Percentiles rank a stretch among this genome's conserved stretches.
Evolutionary conservation across 2,888 invertebrate genomes (phyloP).

Genomic region (Macaria notata): DNA sequence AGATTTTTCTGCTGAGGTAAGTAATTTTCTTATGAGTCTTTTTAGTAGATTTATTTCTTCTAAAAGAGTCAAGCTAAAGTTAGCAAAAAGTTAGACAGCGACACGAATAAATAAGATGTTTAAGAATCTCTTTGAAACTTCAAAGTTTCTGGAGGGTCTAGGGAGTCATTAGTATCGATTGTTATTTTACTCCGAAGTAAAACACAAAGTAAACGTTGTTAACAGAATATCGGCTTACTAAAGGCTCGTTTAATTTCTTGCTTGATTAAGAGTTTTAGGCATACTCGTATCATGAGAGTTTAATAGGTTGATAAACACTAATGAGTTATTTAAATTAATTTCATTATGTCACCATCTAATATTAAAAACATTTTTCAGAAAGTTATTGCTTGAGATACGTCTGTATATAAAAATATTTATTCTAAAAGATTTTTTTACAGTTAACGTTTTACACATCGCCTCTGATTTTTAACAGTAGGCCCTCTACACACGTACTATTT

Average conservation of each 20-base stretch:
- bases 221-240: background rate
- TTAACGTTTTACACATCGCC: slow-evolving; percentile 18
- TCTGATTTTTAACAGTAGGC: slow-evolving; percentile 40
- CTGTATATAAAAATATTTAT: too few species aligned
- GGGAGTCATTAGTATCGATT: slow-evolving; percentile 19
- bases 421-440: slow-evolving; percentile 17
- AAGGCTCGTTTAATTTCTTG: too few species aligned
- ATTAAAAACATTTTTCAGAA: too few species aligned
- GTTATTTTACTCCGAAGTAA: slow-evolving; percentile 1
- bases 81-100: slow-evolving; percentile 21
- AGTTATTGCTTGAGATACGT: too few species aligned
- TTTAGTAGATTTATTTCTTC: slow-evolving; percentile 26
- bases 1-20: slow-evolving; percentile 18
- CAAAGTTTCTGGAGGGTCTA: slow-evolving; percentile 9
- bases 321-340: too few species aligned
- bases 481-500: slow-evolving; percentile 42
- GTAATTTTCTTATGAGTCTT: slow-evolving; percentile 28
- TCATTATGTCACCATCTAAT: too few species aligned
- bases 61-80: slow-evolving; percentile 12
- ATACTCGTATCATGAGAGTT: too few species aligned
- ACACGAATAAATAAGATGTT: slow-evolving; percentile 26
- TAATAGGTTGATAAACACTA: too few species aligned
- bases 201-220: background rate
- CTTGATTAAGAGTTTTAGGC: too few species aligned
- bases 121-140: slow-evolving; percentile 22